Evolutionary conservation across 1,140 invertebrate genomes (phyloP), one percentile per base, ranked within the genome.

Genomic region (Caenorhabditis latens): DNA sequence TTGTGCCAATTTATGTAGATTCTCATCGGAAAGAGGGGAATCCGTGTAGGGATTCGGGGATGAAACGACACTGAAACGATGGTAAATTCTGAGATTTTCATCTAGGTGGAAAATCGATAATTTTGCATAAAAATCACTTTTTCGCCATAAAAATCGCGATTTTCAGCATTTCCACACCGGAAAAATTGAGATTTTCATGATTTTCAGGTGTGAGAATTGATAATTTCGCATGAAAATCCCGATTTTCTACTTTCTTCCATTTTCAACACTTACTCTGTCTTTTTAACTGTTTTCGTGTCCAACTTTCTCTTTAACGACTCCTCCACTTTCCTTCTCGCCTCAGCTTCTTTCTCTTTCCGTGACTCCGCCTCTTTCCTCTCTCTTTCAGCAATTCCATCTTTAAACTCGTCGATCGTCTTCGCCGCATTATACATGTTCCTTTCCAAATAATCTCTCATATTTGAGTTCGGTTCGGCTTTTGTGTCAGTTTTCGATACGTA

Each of bases 281-380:
- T 71, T 5, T 13, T 42, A 24, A 9, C 53, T 11, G 46, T 63
- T 4, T 24, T 32, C 2, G 71, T 19, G 13, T 79, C 71, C 46
- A 79, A n/a, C 46, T 79, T 79, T 19, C 71, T 21, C 42, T 79
- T 79, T 19, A 79, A 11, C 46, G 71, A 79, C n/a, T 79, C 71
- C n/a, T 79, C 71, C 58, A 63, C 58, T n/a, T 67, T 65, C n/a
- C 67, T 50, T 46, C 84, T 21, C 8, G 61, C 84, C 40, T 61
- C 58, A 7, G 57, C 84, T 21, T 84, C 84, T 19, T 65, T 65
- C 19, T 84, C 48, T 16, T 53, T 16, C 16, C 50, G 50, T 53
- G 46, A 43, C 40, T 61, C 58, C 21, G 57, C 84, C n/a, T 84
- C 84, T 19, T 50, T 65, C n/a, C 58, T 65, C 58, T 63, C 84